phyloP scores from a whole-genome alignment of 1,140 invertebrate species.

The Drosophila tropicalis region DNA sequence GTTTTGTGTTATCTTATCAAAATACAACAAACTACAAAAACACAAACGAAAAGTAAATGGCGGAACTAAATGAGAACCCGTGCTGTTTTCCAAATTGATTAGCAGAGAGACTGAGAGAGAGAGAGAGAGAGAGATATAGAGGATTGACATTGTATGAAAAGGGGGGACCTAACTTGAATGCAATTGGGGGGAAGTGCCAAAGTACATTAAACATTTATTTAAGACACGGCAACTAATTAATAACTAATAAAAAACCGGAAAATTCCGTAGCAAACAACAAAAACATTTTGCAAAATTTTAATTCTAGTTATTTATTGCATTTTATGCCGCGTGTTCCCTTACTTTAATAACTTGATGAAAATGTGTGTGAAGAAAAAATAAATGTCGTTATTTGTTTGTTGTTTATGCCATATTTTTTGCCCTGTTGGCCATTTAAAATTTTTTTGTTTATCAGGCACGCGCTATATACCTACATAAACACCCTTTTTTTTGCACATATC shows the following conservation, averaged over 20 bases:
- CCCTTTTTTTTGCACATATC: slow-evolving; percentile 18
- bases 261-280: neutral
- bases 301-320: slow-evolving; percentile 3
- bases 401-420: slow-evolving; percentile 25
- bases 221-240: slow-evolving; percentile 46
- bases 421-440: slow-evolving; percentile 34
- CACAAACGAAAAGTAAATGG: slow-evolving; percentile 49
- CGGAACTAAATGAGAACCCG: slow-evolving; percentile 56
- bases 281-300: neutral
- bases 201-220: slow-evolving; percentile 38
- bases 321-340: neutral
- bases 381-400: slow-evolving; percentile 15
- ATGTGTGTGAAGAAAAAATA: neutral
- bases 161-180: slow-evolving; percentile 10
- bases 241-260: neutral
- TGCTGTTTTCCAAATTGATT: slow-evolving; percentile 56
- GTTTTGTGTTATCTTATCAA: slow-evolving; percentile 46
- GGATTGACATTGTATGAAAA: neutral
- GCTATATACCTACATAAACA: slow-evolving; percentile 2
- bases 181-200: slow-evolving; percentile 19
- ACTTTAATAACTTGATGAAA: neutral
- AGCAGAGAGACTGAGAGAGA: neutral
- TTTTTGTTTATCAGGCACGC: slow-evolving; percentile 44
- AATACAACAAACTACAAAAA: slow-evolving; percentile 15
- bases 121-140: neutral